Evolutionary conservation across 2,888 invertebrate species (phyloP).

Genomic region (Bugula neritina): DNA sequence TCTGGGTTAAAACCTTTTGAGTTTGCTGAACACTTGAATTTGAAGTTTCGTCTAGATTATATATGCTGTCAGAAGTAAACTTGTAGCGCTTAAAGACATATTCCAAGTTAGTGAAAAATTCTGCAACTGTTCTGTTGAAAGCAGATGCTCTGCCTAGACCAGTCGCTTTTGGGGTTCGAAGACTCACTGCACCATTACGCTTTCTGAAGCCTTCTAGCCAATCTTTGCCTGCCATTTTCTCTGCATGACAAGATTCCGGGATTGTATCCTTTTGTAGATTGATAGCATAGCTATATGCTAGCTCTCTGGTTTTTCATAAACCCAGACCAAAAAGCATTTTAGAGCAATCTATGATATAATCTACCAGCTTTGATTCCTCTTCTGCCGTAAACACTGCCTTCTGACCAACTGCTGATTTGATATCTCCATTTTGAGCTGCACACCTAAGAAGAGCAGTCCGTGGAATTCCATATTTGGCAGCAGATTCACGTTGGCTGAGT

Average conservation of each 20-base stretch:
- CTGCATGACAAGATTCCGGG: background rate
- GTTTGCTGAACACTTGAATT: conserved; percentile 49
- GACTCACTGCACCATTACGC: conserved; percentile 28
- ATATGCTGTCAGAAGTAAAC: conserved; percentile 30
- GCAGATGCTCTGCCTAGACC: conserved; percentile 31
- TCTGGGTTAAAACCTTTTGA: background rate
- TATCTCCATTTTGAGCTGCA: background rate
- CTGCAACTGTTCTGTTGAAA: conserved; percentile 27
- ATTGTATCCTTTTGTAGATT: background rate
- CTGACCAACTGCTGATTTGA: background rate
- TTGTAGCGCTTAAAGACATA: conserved; percentile 29
- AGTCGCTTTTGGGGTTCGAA: conserved; percentile 30
- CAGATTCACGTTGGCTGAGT: too few species aligned
- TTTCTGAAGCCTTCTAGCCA: conserved; percentile 28
- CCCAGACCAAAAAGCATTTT: too few species aligned
- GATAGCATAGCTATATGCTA: background rate
- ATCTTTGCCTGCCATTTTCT: conserved; percentile 30
- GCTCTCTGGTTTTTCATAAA: too few species aligned
- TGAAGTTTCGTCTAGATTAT: conserved; percentile 41
- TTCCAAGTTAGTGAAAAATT: conserved; percentile 29
- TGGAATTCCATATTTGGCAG: background rate
- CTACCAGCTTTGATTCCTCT: background rate
- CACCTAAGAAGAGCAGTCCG: background rate
- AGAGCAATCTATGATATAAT: too few species aligned
- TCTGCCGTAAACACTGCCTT: background rate